These are phyloP conservation scores for Myathropa florea DNA, from an alignment of 2,888 invertebrate species.

Conservation along the genomic window DNA sequence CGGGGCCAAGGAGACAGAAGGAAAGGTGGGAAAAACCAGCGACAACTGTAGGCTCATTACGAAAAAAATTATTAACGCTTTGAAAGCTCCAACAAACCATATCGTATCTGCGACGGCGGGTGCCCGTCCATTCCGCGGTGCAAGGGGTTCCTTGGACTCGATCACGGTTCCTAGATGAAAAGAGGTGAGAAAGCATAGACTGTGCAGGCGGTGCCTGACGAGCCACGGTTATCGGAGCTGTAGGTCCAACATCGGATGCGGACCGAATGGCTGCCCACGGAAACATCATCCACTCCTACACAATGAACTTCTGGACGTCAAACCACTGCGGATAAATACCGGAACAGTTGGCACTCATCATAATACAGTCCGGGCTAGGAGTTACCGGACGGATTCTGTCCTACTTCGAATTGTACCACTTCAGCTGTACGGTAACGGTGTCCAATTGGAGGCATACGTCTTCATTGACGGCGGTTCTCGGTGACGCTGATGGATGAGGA, in stretches of 20 bases:
- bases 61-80: background rate
- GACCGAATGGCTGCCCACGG: background rate
- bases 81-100: background rate
- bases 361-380: background rate
- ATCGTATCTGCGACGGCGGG: background rate
- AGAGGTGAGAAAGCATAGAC: background rate
- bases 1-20: background rate
- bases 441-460: background rate
- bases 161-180: background rate
- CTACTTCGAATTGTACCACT: background rate
- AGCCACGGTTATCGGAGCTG: background rate
- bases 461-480: background rate
- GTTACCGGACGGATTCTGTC: background rate
- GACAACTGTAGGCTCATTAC: background rate
- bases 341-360: background rate
- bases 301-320: background rate
- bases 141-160: background rate
- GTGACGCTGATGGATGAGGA: slow-evolving; percentile 1
- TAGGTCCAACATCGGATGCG: background rate
- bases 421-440: background rate
- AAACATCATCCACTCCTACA: background rate
- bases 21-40: background rate
- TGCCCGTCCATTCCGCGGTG: background rate
- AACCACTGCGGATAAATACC: too few relatives aligned
- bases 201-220: background rate